A percentile compares a stretch with the other conserved stretches of the same genome.
Conservation (phyloP, 2,797 vertebrate species). For the Tauraco hartlaubi region DNA sequence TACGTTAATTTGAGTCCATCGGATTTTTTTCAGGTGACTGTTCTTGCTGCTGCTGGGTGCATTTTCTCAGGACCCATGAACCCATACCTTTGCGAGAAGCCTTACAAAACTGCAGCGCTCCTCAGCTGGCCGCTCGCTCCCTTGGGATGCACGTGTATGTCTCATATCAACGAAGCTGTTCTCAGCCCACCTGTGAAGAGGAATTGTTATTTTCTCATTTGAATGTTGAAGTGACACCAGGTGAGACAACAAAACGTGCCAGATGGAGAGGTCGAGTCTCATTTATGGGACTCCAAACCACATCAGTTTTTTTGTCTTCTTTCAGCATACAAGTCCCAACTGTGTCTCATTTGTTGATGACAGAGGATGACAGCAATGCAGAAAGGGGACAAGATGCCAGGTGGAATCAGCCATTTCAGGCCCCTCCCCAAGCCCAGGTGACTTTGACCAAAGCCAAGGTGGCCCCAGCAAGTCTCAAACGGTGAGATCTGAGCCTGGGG, state of each 20-base stretch:
- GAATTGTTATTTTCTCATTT: not conserved
- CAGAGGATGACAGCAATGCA: not conserved
- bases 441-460: not conserved
- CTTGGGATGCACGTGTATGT: not conserved
- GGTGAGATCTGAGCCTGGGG: not conserved
- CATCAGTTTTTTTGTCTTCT: not conserved
- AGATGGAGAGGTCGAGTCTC: not conserved
- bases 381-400: not conserved
- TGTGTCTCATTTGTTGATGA: not conserved
- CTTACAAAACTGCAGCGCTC: not conserved
- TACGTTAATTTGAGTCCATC: not conserved
- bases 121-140: not conserved
- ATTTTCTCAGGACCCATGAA: not conserved
- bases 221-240: not conserved
- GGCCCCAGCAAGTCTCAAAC: not conserved
- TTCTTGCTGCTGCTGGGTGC: not conserved
- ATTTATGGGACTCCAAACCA: not conserved
- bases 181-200: not conserved
- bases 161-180: not conserved
- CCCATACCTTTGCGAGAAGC: not conserved
- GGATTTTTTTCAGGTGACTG: not conserved
- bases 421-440: not conserved
- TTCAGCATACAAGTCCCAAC: rapidly evolving
- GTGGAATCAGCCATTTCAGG: not conserved
- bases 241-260: not conserved